Conservation (phyloP, 2,888 invertebrate genomes). For the Poecilus cupreus region DNA sequence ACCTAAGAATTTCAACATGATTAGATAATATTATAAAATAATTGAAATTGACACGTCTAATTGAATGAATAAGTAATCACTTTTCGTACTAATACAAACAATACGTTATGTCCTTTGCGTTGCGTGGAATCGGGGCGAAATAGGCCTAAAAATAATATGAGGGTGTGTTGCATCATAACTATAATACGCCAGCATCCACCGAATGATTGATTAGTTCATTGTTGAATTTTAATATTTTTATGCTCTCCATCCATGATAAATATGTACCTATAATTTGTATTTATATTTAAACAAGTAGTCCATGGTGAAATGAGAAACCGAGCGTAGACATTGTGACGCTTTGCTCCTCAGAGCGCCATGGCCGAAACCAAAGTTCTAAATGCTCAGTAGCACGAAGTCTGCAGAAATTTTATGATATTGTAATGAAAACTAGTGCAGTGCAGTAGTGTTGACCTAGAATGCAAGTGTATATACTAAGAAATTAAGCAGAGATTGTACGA, state of each 20-base stretch:
- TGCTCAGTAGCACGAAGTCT: constrained; percentile 70
- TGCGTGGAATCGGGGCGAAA: constrained; percentile 35
- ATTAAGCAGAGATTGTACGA: constrained; percentile 57
- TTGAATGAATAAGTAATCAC: constrained; percentile 11
- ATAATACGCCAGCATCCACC: constrained; percentile 25
- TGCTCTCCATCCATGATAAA: constrained; percentile 67
- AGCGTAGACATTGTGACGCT: constrained; percentile 3
- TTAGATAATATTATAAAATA: constrained; percentile 46
- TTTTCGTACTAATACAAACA: not conserved
- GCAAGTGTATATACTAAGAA: constrained; percentile 70
- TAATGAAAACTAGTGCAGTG: constrained; percentile 67
- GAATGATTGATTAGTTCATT: constrained; percentile 39
- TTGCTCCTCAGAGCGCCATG: constrained; percentile 30
- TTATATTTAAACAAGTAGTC: constrained; percentile 51
- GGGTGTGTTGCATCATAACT: constrained; percentile 54
- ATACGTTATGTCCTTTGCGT: not conserved
- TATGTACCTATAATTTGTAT: constrained; percentile 42
- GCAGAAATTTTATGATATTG: constrained; percentile 67
- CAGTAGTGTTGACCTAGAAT: constrained; percentile 69
- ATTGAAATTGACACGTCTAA: constrained; percentile 26
- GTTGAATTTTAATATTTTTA: constrained; percentile 65
- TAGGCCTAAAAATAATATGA: constrained; percentile 47
- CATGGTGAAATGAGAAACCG: constrained; percentile 27
- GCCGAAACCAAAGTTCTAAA: constrained; percentile 70
- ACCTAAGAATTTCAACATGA: constrained; percentile 49